Evolutionary conservation across 2,113 vertebrate species (phyloP).

Genomic region (Dicrurus megarhynchus): DNA sequence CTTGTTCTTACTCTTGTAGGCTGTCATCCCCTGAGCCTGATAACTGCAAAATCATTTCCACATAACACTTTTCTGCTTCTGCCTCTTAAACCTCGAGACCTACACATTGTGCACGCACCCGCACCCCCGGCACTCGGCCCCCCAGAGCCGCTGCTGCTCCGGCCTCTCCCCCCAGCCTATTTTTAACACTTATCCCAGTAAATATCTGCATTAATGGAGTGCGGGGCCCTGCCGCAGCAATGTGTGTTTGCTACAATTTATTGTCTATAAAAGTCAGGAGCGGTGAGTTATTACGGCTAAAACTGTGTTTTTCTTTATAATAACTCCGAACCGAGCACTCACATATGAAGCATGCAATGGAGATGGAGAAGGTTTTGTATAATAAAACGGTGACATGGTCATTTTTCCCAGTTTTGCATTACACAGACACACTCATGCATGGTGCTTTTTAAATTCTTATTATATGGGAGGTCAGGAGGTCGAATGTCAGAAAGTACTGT

Average conservation of each 20-base stretch:
- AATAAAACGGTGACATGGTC: conserved; percentile 91
- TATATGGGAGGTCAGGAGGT: conserved; percentile 92
- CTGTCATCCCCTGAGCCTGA: conserved; percentile 91
- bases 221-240: conserved; percentile 68
- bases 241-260: conserved; percentile 80
- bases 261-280: conserved; percentile 82
- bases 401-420: conserved; percentile 90
- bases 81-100: conserved; percentile 83
- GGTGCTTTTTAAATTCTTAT: conserved; percentile 99
- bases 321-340: conserved; percentile 79
- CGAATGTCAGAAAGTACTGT: conserved; percentile 96
- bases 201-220: conserved; percentile 82
- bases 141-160: conserved; percentile 59
- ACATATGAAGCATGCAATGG: conserved; percentile 80
- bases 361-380: conserved; percentile 85
- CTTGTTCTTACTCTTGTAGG: conserved; percentile 90
- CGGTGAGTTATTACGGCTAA: conserved; percentile 76
- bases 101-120: conserved; percentile 63
- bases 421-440: conserved; percentile 96
- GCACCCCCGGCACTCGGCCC: conserved; percentile 70
- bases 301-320: conserved; percentile 82
- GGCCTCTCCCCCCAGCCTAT: conserved; percentile 52
- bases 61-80: conserved; percentile 86
- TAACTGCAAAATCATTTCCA: conserved; percentile 92
- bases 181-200: conserved; percentile 77